These are phyloP conservation scores for Anoura caudifer DNA, from an alignment of 2,113 vertebrate species.

Conservation along the genomic window DNA sequence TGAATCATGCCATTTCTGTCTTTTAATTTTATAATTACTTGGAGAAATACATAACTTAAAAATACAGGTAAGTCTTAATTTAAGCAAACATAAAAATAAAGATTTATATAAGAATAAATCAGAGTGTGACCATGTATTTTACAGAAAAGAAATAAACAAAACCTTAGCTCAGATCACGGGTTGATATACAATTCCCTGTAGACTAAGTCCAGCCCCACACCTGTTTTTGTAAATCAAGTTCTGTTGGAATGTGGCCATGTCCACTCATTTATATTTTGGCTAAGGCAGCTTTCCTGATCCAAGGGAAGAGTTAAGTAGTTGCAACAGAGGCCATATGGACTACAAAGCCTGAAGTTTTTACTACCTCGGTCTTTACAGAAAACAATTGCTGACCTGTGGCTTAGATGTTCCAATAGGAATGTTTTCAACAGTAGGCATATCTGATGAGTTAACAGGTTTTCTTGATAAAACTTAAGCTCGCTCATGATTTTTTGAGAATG, in stretches of 20 bases:
- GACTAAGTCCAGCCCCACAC: neutral
- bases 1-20: constrained; percentile 33
- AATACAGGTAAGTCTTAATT: constrained; percentile 27
- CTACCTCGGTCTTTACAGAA: neutral
- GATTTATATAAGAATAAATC: neutral
- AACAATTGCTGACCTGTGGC: neutral
- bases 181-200: neutral
- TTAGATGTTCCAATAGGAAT: neutral
- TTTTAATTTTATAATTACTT: constrained; percentile 41
- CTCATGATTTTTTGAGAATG: neutral
- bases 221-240: constrained; percentile 15
- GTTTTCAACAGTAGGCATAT: neutral
- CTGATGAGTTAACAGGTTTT: neutral
- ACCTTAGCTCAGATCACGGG: neutral
- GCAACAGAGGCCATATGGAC: neutral
- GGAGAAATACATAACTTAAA: constrained; percentile 38
- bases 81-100: constrained; percentile 6
- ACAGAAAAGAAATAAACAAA: constrained; percentile 3
- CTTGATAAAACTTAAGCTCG: neutral
- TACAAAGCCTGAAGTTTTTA: neutral
- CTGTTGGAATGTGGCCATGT: neutral
- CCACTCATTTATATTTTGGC: neutral
- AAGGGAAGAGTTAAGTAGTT: neutral
- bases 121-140: neutral
- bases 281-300: neutral